Evolutionary conservation across 2,797 vertebrate species (phyloP).

Genomic region (Epinephelus coioides): DNA sequence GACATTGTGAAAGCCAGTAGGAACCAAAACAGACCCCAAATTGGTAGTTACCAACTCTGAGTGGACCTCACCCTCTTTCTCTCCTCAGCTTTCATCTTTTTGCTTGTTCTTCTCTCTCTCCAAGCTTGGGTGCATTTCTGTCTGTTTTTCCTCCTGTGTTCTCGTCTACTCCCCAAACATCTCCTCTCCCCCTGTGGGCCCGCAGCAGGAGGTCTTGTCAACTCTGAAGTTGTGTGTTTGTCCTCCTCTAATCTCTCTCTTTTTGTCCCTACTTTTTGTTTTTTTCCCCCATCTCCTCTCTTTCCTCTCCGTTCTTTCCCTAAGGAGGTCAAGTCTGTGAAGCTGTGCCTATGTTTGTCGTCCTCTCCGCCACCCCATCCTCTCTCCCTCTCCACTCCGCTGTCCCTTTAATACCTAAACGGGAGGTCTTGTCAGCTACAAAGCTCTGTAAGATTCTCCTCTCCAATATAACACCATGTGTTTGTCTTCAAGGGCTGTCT

Average conservation of each 20-base stretch:
- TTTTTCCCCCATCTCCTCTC: constrained; percentile 17
- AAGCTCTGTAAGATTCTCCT: constrained; percentile 21
- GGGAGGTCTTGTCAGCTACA: constrained; percentile 37
- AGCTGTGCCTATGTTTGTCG: constrained; percentile 52
- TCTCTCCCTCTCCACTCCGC: neutral
- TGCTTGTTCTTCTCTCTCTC: constrained; percentile 11
- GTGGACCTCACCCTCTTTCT: neutral
- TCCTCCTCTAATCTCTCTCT: constrained; percentile 49
- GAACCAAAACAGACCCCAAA: neutral
- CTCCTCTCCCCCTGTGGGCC: constrained; percentile 32
- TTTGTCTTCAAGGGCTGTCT: constrained; percentile 32
- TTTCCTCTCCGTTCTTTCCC: constrained; percentile 33
- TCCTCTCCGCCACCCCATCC: constrained; percentile 11
- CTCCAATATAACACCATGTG: constrained; percentile 20
- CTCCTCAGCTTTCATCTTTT: neutral
- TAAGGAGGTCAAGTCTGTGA: constrained; percentile 54
- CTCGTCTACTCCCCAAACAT: constrained; percentile 44
- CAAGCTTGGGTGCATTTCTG: constrained; percentile 17
- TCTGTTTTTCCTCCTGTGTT: constrained; percentile 40
- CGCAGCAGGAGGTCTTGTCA: constrained; percentile 60
- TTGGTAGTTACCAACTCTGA: neutral
- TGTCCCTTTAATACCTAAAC: constrained; percentile 40
- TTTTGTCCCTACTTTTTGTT: constrained; percentile 30
- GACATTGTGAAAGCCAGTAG: neutral
- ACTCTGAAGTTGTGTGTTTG: constrained; percentile 53